Percentiles rank a stretch among this genome's conserved stretches.
These are phyloP conservation scores for Hedychridium roseum DNA, from an alignment of 2,888 invertebrate genomes.

Conservation along the genomic window DNA sequence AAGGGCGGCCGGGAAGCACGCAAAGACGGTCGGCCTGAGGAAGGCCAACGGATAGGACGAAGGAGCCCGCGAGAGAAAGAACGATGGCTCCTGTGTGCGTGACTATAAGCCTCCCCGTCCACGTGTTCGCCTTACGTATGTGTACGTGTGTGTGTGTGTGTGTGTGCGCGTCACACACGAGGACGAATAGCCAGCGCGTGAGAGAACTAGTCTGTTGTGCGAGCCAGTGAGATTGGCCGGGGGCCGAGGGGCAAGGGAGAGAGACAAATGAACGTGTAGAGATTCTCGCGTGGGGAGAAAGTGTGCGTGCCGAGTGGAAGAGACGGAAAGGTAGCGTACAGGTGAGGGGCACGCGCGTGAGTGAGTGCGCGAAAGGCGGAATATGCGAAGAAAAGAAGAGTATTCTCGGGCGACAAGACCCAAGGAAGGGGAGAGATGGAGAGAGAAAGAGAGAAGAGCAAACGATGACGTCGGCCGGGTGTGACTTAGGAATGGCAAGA, in stretches of 20 bases:
- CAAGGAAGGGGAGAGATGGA: slow-evolving; percentile 12
- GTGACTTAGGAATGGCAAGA: slow-evolving; percentile 21
- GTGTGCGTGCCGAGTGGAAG: no score
- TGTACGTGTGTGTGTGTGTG: neutral
- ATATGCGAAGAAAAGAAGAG: slow-evolving; percentile 2
- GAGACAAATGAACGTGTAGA: slow-evolving; percentile 10
- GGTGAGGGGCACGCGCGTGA: slow-evolving; percentile 6
- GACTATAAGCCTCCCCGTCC: no score
- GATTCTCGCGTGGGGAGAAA: slow-evolving; percentile 12
- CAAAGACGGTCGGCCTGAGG: no score
- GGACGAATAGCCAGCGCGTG: no score
- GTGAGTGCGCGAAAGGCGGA: slow-evolving; percentile 4
- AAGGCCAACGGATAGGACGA: slow-evolving; percentile 9
- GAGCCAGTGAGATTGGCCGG: slow-evolving; percentile 5
- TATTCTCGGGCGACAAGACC: slow-evolving; percentile 16
- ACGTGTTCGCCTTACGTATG: no score
- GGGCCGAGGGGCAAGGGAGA: slow-evolving; percentile 3
- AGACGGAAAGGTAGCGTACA: slow-evolving; percentile 15
- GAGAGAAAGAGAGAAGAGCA: slow-evolving; percentile 22
- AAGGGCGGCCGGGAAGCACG: no score
- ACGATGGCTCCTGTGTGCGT: slow-evolving; percentile 18
- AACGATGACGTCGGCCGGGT: slow-evolving; percentile 22
- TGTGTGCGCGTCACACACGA: slow-evolving; percentile 6
- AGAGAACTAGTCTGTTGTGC: no score
- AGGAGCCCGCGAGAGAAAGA: slow-evolving; percentile 6